These are phyloP conservation scores for Xanthorhoe designata DNA, from an alignment of 2,888 invertebrate genomes.

Conservation along the genomic window DNA sequence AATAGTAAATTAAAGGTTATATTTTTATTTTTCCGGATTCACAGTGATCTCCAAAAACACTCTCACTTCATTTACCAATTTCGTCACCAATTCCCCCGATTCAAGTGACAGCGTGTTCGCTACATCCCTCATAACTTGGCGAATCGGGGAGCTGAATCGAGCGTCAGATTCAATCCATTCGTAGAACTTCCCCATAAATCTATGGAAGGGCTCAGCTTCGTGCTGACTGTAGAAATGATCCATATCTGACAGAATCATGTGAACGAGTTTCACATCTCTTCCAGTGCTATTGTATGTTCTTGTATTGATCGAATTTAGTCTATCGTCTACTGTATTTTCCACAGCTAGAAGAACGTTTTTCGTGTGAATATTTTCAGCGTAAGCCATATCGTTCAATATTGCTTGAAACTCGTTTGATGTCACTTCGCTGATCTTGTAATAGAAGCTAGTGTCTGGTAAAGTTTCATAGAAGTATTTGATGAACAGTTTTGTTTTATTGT, in stretches of 20 bases:
- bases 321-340: slow-evolving; percentile 53
- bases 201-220: slow-evolving; percentile 56
- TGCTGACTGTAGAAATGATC: slow-evolving; percentile 62
- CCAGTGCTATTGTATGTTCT: slow-evolving; percentile 45
- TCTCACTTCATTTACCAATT: slow-evolving; percentile 62
- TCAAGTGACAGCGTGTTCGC: slow-evolving; percentile 44
- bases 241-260: slow-evolving; percentile 69
- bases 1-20: no score
- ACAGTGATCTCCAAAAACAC: slow-evolving; percentile 68
- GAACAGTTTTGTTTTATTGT: slow-evolving; percentile 38
- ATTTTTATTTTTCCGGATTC: slow-evolving; percentile 53
- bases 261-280: slow-evolving; percentile 59
- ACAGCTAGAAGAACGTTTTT: slow-evolving; percentile 58
- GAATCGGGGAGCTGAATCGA: slow-evolving; percentile 48
- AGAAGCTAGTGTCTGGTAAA: slow-evolving; percentile 54
- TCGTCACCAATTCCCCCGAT: slow-evolving; percentile 53
- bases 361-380: slow-evolving; percentile 56
- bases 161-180: slow-evolving; percentile 51
- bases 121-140: slow-evolving; percentile 53
- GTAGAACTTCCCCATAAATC: slow-evolving; percentile 54
- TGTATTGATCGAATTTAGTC: slow-evolving; percentile 47
- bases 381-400: slow-evolving; percentile 68
- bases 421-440: slow-evolving; percentile 52
- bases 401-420: slow-evolving; percentile 62
- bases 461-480: slow-evolving; percentile 42